Evolutionary conservation across 2,888 invertebrate genomes (phyloP).

Genomic region (Octodonta nipae): DNA sequence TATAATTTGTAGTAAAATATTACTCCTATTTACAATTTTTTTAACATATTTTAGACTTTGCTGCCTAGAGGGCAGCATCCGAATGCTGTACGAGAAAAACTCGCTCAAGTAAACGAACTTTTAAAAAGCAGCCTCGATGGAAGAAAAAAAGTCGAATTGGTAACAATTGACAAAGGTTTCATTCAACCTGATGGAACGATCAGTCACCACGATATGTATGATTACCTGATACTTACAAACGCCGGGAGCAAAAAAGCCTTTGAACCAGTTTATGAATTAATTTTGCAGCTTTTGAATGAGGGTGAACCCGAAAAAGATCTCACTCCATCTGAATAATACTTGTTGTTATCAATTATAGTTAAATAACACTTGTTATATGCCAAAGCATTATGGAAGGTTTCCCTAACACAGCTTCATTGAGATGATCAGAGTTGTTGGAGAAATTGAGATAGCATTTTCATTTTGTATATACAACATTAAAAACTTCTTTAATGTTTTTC

Average conservation of each 20-base stretch:
- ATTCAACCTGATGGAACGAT: slow-evolving; percentile 64
- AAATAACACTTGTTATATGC: too few species aligned
- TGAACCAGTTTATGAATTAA: slow-evolving; percentile 68
- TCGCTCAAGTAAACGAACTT: slow-evolving; percentile 58
- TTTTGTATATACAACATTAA: too few species aligned
- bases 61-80: slow-evolving; percentile 78
- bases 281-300: slow-evolving; percentile 63
- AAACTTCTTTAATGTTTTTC: too few species aligned
- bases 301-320: slow-evolving; percentile 62
- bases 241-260: slow-evolving; percentile 77
- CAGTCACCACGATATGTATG: slow-evolving; percentile 82
- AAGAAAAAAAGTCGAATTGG: slow-evolving; percentile 59
- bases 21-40: too few species aligned
- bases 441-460: too few species aligned
- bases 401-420: too few species aligned
- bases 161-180: slow-evolving; percentile 66
- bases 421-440: too few species aligned
- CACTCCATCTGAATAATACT: slow-evolving; percentile 59
- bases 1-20: too few species aligned
- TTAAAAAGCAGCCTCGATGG: slow-evolving; percentile 35
- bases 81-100: slow-evolving; percentile 66
- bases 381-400: too few species aligned
- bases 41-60: too few species aligned
- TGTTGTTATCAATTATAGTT: too few species aligned
- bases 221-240: slow-evolving; percentile 77